Base-by-base conservation (phyloP, 2,888 invertebrate genomes). In the Alsophila aescularia region DNA sequence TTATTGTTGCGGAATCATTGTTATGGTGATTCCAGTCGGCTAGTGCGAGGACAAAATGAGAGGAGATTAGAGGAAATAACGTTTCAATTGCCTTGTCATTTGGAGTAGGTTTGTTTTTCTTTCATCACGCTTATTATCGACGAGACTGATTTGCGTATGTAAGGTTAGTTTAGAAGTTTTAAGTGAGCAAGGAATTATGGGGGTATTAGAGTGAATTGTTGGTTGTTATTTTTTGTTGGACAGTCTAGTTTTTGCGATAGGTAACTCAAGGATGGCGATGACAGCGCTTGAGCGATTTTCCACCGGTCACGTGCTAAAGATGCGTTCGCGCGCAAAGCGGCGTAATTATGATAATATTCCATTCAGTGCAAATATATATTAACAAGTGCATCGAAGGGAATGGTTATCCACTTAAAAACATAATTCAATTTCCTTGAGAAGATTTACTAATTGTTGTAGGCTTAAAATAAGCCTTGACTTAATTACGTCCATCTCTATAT, bases 1-100 rank as follows among this genome's bases (percentile, higher is more conserved):
- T 70, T 81, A 85, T 85, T 85, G 84, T 87, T 83, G 73, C 77
- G 70, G 65, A 73, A 81, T 79, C 77, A 87, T 90, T 90, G 85
- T 90, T 83, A 86, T 85, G 88, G 73, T 85, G 81, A 87, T 89
- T 72, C 65, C 71, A 68, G 69, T 75, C 77, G 76, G 66, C 68
- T 70, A 67, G 78, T 74, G 73, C 75, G 64, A 74, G 70, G 69
- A 76, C 75, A 70, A 77, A 85, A 84, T 79, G 72, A 73, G 75
- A 65, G 67, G 66, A 79, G 75, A 86, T 84, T 81, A 79, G 82
- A 81, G 79, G 81, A 85, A 83, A 83, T 77, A 77, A 78, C 72
- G 66, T 73, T 81, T 80, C 74, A 82, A 82, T 83, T 86, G 76
- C 65, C 66, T 69, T 73, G 77, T 78, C 78, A 71, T 73, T 70